Base-by-base conservation (phyloP, 2,113 vertebrate species). In the Fregetta grallaria region DNA sequence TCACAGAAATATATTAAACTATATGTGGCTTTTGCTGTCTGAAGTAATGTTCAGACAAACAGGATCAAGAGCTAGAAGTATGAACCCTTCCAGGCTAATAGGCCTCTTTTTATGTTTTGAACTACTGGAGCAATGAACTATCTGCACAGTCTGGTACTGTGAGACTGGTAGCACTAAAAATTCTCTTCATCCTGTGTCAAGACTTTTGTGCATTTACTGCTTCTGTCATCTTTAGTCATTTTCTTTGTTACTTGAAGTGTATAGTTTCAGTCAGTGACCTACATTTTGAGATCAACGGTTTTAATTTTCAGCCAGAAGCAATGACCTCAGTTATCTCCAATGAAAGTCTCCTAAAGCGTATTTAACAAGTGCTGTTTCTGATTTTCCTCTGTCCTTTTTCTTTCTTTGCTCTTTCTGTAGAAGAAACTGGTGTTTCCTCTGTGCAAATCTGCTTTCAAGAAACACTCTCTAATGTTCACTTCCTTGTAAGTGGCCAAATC, bases 351-450 rank as follows among this genome's bases (percentile, higher is more conserved):
- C 89, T 92, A 95, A 90, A 90, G 66, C 79, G 5, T 95, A 86
- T 94, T 88, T 96, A 94, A 84, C 49, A 91, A 90, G 55, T 94
- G 81, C 90, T 81, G 91, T 95, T 97, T 96, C 97, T 97, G 90
- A 96, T 96, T 86, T 94, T 94, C 81, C 79, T 96, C 45, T 97
- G 81, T 85, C 65, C 94, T 95, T 97, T 91, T 67, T 97, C 81
- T 97, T 96, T 97, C 95, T 97, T 80, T 97, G 95, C 88, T 94
- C 85, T 96, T 96, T 97, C 94, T 98, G 34, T 98, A 99, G 98
- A 98, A 98, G 97, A 97, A 98, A 98, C 98, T 98, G 98, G 97
- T 98, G 98, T 98, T 99, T 98, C 98, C 97, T 98, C 96, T 98
- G 98, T 94, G 98, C 98, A 98, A 98, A 98, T 98, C 83, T 98